A percentile compares a stretch with the other conserved stretches of the same genome.
These are phyloP conservation scores for Lepus oiostolus DNA, from an alignment of 2,797 vertebrate species.

Conservation along the genomic window DNA sequence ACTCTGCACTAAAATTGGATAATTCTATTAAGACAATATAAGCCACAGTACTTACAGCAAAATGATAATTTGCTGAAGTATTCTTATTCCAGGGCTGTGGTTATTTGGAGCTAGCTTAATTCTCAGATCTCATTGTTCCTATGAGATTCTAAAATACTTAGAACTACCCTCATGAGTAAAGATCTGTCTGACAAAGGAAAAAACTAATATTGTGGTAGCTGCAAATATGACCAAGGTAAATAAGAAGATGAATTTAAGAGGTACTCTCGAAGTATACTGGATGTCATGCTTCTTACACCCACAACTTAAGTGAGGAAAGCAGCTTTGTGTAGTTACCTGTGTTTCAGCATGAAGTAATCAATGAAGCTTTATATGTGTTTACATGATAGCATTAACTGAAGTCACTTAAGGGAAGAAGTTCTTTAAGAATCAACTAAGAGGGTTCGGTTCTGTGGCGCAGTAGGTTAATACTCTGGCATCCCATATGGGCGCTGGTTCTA, in stretches of 20 bases:
- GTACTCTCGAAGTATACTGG: neutral
- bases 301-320: neutral
- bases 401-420: neutral
- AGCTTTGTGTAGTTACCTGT: neutral
- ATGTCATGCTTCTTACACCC: neutral
- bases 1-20: neutral
- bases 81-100: neutral
- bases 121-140: neutral
- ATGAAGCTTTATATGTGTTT: neutral
- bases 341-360: neutral
- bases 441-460: too few relatives aligned
- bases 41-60: neutral
- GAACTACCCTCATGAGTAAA: neutral
- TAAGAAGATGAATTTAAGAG: neutral
- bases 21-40: neutral
- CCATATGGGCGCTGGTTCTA: too few relatives aligned
- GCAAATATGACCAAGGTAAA: conserved; percentile 30
- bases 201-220: neutral
- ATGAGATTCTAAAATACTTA: neutral
- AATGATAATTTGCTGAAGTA: neutral
- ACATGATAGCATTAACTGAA: neutral
- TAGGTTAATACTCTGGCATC: too few relatives aligned
- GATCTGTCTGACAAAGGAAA: neutral
- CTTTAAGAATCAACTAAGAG: neutral
- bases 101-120: neutral